phyloP scores from a whole-genome alignment of 2,113 vertebrate species.

The Columba livia region DNA sequence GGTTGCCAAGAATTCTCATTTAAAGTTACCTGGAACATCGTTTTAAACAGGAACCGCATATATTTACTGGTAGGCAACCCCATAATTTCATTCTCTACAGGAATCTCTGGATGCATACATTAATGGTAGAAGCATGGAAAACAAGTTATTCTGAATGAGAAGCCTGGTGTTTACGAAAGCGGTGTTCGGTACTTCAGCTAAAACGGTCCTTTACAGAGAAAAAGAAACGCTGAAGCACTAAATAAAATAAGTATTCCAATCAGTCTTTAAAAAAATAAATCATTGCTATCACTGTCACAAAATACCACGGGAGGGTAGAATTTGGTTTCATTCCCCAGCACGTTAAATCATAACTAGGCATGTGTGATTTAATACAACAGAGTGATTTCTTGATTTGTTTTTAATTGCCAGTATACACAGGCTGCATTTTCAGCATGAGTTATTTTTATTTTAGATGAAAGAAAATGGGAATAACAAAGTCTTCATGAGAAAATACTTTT shows the following conservation, averaged over 20 bases:
- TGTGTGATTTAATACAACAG: constrained; percentile 44
- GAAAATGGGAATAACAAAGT: constrained; percentile 39
- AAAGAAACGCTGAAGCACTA: not conserved
- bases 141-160: not conserved
- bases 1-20: not conserved
- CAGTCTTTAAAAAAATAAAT: not conserved
- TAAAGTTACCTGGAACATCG: not conserved
- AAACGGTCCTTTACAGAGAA: not conserved
- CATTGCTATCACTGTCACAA: not conserved
- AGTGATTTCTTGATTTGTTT: constrained; percentile 53
- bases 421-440: constrained; percentile 45
- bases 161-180: not conserved
- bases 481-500: constrained; percentile 35
- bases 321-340: constrained; percentile 29
- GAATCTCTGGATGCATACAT: constrained; percentile 8
- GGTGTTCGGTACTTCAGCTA: not conserved
- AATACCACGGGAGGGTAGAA: not conserved
- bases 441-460: constrained; percentile 60
- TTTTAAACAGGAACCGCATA: not conserved
- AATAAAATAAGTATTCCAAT: not conserved
- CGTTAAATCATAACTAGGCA: constrained; percentile 48
- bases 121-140: not conserved
- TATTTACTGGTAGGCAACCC: constrained; percentile 13
- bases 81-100: constrained; percentile 12
- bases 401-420: constrained; percentile 51